Percentiles rank a stretch among this genome's conserved stretches.
phyloP scores from a whole-genome alignment of 2,113 vertebrate genomes.

The Pomatorhinus ruficollis region DNA sequence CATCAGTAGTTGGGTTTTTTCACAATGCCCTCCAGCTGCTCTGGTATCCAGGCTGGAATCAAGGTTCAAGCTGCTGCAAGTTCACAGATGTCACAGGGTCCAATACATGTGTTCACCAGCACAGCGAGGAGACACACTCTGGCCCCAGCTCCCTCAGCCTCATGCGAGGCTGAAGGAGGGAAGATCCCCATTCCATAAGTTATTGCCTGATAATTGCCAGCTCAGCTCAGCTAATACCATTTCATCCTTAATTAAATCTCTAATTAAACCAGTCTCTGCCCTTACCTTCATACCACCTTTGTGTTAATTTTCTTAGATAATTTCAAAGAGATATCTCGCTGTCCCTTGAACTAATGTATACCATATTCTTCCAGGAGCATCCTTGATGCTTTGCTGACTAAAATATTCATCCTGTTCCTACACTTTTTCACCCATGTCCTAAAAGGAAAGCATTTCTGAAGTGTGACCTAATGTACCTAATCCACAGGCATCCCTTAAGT shows the following conservation, averaged over 20 bases:
- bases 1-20: not conserved
- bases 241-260: not conserved
- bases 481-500: not conserved
- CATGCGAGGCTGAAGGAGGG: not conserved
- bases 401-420: not conserved
- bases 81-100: not conserved
- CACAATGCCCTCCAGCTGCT: not conserved
- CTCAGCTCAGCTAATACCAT: not conserved
- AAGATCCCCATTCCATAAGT: not conserved
- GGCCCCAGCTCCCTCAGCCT: not conserved
- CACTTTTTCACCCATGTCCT: not conserved
- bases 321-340: not conserved
- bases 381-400: not conserved
- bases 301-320: not conserved
- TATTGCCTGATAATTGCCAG: not conserved
- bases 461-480: not conserved
- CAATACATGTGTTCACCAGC: not conserved
- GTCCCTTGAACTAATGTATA: not conserved
- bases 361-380: not conserved
- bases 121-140: rapidly evolving
- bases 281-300: not conserved
- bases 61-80: conserved; percentile 8
- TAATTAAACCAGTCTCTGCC: not conserved
- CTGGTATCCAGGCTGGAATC: not conserved
- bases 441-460: not conserved